Evolutionary conservation across 2,888 invertebrate genomes (phyloP).

Genomic region (Drosophila longiperda): DNA sequence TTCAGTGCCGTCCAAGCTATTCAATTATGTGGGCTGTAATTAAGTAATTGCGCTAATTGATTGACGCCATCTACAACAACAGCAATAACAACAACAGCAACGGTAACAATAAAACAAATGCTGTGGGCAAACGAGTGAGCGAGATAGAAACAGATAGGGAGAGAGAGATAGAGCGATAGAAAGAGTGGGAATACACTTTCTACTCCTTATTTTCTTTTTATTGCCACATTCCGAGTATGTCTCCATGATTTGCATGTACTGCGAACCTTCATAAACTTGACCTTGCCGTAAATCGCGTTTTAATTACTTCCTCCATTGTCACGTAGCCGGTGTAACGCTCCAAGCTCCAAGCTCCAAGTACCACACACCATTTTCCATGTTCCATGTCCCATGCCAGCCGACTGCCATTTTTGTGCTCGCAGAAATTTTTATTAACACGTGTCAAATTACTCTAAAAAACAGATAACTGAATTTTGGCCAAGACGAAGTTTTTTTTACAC

Average conservation of each 20-base stretch:
- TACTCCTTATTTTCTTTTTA: constrained; percentile 11
- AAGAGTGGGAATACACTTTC: not conserved
- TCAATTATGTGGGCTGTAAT: constrained; percentile 74
- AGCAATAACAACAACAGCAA: constrained; percentile 17
- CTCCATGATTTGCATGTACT: constrained; percentile 66
- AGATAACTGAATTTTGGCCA: not conserved
- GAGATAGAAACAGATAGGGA: not conserved
- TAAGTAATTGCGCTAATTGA: constrained; percentile 81
- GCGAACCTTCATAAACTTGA: constrained; percentile 77
- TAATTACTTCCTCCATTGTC: constrained; percentile 78
- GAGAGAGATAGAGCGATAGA: not conserved
- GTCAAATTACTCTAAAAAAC: constrained; percentile 66
- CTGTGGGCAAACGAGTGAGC: constrained; percentile 31
- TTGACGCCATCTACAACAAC: constrained; percentile 52
- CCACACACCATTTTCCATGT: constrained; percentile 5
- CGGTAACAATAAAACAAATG: constrained; percentile 40
- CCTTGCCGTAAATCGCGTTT: constrained; percentile 78
- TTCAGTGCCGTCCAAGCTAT: constrained; percentile 41
- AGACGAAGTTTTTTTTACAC: constrained; percentile 23
- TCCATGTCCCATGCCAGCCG: constrained; percentile 31
- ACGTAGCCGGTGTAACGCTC: constrained; percentile 59
- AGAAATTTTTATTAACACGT: constrained; percentile 77
- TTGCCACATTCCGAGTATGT: constrained; percentile 12
- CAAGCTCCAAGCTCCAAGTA: constrained; percentile 6
- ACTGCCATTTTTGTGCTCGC: constrained; percentile 65